These are phyloP conservation scores for Elaphurus davidianus DNA, from an alignment of 2,113 vertebrate species.

Conservation along the genomic window DNA sequence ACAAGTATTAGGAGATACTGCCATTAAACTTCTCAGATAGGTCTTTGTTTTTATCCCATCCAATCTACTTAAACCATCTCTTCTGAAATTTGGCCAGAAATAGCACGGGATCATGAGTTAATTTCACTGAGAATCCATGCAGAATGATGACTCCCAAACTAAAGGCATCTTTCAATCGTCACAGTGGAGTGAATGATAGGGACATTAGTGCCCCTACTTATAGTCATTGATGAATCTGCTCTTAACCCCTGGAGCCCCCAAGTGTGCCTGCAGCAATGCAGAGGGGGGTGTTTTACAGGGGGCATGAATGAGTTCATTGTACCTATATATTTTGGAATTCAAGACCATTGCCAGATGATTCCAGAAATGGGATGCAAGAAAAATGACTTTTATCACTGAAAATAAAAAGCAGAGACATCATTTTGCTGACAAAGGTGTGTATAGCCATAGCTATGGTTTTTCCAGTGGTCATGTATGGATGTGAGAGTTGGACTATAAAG, in stretches of 20 bases:
- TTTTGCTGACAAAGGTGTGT: background rate
- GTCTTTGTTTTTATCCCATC: background rate
- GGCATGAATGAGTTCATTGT: background rate
- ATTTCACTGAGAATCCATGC: background rate
- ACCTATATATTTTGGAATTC: background rate
- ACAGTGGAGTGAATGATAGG: background rate
- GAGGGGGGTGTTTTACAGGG: background rate
- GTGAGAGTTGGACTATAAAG: background rate
- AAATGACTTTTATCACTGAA: background rate
- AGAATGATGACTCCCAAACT: background rate
- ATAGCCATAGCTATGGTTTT: background rate
- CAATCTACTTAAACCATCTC: background rate
- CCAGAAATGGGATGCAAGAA: background rate
- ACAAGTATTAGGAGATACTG: background rate
- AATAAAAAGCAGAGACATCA: background rate
- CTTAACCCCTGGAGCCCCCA: background rate
- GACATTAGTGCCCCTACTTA: background rate
- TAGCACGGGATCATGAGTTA: background rate
- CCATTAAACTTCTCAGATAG: background rate
- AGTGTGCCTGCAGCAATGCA: background rate
- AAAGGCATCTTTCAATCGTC: background rate
- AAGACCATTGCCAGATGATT: background rate
- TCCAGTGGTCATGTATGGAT: background rate
- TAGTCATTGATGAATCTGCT: background rate
- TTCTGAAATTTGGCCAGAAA: slow-evolving; percentile 14